Evolutionary conservation across 2,888 invertebrate genomes (phyloP), one percentile per base, ranked within the genome.

Genomic region (Orchestes rusci): DNA sequence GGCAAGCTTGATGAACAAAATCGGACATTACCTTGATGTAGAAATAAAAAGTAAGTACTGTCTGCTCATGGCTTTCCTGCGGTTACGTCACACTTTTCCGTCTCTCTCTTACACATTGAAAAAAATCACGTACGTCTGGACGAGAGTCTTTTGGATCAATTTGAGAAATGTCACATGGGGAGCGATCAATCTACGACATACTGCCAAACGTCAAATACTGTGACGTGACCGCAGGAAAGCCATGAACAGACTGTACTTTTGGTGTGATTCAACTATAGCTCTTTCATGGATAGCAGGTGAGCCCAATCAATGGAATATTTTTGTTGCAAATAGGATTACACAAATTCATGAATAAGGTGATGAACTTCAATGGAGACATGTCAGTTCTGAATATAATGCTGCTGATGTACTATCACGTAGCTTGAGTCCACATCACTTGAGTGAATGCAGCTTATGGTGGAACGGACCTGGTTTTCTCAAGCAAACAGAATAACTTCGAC

Each of bases 271-370:
- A 8, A 45, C 37, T 16, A 33, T 48, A 5, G 44, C 39, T 3
- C 23, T 51, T 13, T 16, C 23, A 31, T 48, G 51, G 51, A 39
- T 51, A 12, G 18, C 20, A 3, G 20, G 30, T 8, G 32, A 40
- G 16, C 48, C 46, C 27, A 32, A 37, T 32, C 17, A 19, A 7
- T 35, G 29, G 16, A 42, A 42, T 16, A 49, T 37, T 2, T 51
- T 51, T 43, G 39, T 48, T 10, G 48, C 38, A 16, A 51, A 51
- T 32, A 31, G 51, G 12, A 34, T 51, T 1, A 39, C 43, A n/a
- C 31, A 43, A 27, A 46, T 51, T 16, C 51, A 51, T 17, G 16
- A 16, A 15, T 17, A 36, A 15, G 28, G 16, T 29, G 31, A 33
- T 18, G 15, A 35, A 15, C 27, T 18, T 4, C 32, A 45, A 4